Percentiles rank a stretch among this genome's conserved stretches.
Evolutionary conservation across 2,113 vertebrate species (phyloP).

Genomic region (Hyla sarda): DNA sequence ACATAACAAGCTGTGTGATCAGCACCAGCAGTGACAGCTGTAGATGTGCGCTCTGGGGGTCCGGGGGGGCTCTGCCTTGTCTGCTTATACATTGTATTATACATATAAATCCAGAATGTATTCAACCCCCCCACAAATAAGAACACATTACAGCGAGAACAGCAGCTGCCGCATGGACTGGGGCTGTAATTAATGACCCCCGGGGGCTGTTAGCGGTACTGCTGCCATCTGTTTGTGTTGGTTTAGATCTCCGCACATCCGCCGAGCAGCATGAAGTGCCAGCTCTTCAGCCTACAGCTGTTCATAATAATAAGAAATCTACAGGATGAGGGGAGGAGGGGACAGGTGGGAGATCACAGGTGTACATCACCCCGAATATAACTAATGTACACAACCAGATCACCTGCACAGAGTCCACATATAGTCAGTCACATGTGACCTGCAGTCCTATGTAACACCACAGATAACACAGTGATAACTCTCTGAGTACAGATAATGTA

Average conservation of each 20-base stretch:
- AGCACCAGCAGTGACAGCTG: too few species aligned
- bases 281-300: not conserved
- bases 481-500: too few species aligned
- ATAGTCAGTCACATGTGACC: too few species aligned
- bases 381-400: too few species aligned
- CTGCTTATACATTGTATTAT: not conserved
- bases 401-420: too few species aligned
- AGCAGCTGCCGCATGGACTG: conserved; percentile 6
- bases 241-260: not conserved
- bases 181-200: not conserved
- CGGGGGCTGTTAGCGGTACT: not conserved
- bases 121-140: not conserved
- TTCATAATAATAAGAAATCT: not conserved
- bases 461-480: too few species aligned
- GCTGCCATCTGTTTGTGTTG: conserved; percentile 4
- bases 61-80: not conserved
- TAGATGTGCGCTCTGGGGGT: too few species aligned
- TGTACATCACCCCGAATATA: too few species aligned
- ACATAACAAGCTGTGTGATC: too few species aligned
- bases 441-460: too few species aligned
- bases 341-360: too few species aligned
- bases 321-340: too few species aligned
- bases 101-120: not conserved
- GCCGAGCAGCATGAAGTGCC: not conserved
- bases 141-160: not conserved